Evolutionary conservation across 2,113 vertebrate species (phyloP).

Genomic region (Telmatochromis bifrenatus): DNA sequence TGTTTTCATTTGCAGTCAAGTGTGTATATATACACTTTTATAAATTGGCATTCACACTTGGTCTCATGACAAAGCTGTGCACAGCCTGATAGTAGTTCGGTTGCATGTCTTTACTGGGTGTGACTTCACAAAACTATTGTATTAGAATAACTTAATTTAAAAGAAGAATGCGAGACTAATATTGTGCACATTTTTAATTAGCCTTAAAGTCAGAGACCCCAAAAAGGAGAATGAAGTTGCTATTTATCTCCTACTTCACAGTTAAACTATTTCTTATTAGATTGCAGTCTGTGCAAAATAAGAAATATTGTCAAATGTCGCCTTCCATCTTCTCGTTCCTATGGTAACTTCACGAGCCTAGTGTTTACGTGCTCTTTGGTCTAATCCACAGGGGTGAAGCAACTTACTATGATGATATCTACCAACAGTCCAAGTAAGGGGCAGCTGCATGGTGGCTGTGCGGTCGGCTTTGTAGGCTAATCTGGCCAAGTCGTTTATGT

Average conservation of each 20-base stretch:
- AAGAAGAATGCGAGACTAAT: not conserved
- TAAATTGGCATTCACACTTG: not conserved
- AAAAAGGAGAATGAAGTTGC: not conserved
- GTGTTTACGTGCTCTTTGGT: constrained; percentile 10
- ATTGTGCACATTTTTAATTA: not conserved
- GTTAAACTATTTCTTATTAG: not conserved
- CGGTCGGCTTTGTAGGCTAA: not conserved
- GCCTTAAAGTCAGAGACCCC: not conserved
- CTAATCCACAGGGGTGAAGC: constrained; percentile 58
- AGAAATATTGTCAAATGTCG: not conserved
- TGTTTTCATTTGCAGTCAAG: not conserved
- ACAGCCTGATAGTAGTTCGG: not conserved
- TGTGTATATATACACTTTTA: not conserved
- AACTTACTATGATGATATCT: constrained; percentile 66
- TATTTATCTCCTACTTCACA: not conserved
- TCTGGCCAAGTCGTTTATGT: not conserved
- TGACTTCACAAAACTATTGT: not conserved
- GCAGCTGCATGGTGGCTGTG: constrained; percentile 27
- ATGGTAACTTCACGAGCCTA: not conserved
- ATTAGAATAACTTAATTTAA: not conserved
- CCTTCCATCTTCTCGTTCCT: not conserved
- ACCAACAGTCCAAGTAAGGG: constrained; percentile 72
- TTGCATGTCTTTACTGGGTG: not conserved
- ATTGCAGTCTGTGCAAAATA: not conserved
- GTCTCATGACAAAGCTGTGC: not conserved